Evolutionary conservation across 2,888 invertebrate species (phyloP).

Genomic region (Dasysyrphus albostriatus): DNA sequence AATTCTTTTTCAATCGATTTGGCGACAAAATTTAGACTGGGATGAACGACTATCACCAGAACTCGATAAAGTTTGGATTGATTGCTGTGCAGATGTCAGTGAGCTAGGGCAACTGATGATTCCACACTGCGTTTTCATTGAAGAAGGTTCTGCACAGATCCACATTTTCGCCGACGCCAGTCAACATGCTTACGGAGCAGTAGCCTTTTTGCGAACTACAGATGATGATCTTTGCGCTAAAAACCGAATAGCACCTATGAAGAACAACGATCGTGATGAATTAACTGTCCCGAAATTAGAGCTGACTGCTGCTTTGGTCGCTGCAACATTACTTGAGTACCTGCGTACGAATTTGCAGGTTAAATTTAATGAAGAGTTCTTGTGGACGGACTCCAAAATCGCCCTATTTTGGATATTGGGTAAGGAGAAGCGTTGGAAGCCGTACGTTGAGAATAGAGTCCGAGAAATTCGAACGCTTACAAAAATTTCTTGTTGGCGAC

Average conservation of each 20-base stretch:
- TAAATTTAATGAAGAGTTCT: slow-evolving; percentile 4
- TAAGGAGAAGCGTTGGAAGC: background rate
- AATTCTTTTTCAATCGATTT: slow-evolving; percentile 40
- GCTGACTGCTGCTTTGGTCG: background rate
- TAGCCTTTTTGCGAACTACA: too few relatives aligned
- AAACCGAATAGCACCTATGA: background rate
- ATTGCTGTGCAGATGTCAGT: background rate
- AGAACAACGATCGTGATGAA: background rate
- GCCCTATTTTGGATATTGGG: slow-evolving; percentile 37
- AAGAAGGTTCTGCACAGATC: background rate
- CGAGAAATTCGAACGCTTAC: slow-evolving; percentile 34
- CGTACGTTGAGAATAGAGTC: slow-evolving; percentile 24
- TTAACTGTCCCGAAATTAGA: background rate
- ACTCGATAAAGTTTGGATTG: slow-evolving; percentile 18
- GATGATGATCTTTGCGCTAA: background rate
- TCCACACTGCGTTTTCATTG: background rate
- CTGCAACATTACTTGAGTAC: slow-evolving; percentile 17
- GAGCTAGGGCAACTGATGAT: background rate
- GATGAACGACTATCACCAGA: slow-evolving; percentile 18
- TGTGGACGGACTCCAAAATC: slow-evolving; percentile 39
- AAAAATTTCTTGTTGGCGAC: slow-evolving; percentile 32
- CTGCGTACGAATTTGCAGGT: slow-evolving; percentile 20
- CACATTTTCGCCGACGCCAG: too few relatives aligned
- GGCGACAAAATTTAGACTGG: slow-evolving; percentile 38
- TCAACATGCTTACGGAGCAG: too few relatives aligned